A percentile compares a stretch with the other conserved stretches of the same genome.
phyloP scores from a whole-genome alignment of 2,888 invertebrate genomes.

The Vanessa cardui region DNA sequence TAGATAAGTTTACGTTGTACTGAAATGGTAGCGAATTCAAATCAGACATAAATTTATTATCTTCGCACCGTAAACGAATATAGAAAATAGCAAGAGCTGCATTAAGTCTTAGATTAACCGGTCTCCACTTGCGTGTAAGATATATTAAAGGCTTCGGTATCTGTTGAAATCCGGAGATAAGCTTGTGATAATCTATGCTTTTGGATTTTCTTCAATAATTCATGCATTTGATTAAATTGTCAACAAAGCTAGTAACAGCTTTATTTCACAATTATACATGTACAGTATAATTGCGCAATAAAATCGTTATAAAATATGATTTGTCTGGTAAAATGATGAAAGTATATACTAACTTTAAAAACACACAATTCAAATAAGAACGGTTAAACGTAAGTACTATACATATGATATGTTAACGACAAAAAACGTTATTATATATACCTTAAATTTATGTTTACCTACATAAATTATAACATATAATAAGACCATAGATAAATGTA shows the following conservation, averaged over 20 bases:
- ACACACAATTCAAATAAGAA: too few relatives aligned
- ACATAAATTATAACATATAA: too few relatives aligned
- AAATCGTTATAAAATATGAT: not conserved
- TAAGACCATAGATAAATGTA: too few relatives aligned
- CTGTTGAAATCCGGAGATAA: constrained; percentile 13
- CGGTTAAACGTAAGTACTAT: too few relatives aligned
- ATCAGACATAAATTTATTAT: constrained; percentile 14
- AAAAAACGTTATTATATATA: too few relatives aligned
- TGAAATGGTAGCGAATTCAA: constrained; percentile 17
- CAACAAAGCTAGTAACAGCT: not conserved
- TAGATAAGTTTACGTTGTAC: constrained; percentile 12
- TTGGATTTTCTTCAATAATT: not conserved
- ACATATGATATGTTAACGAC: too few relatives aligned
- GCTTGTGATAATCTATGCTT: constrained; percentile 2
- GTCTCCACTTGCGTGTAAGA: constrained; percentile 4
- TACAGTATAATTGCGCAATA: not conserved
- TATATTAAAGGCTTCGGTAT: constrained; percentile 14
- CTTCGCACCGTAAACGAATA: constrained; percentile 1
- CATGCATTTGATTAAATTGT: not conserved
- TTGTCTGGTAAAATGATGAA: too few relatives aligned
- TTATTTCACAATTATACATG: not conserved
- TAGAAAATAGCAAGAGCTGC: constrained; percentile 9
- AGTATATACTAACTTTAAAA: too few relatives aligned
- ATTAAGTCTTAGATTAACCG: constrained; percentile 8
- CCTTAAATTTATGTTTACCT: too few relatives aligned